These are phyloP conservation scores for Stenoptilia bipunctidactyla DNA, from an alignment of 2,888 invertebrate genomes.

Conservation along the genomic window DNA sequence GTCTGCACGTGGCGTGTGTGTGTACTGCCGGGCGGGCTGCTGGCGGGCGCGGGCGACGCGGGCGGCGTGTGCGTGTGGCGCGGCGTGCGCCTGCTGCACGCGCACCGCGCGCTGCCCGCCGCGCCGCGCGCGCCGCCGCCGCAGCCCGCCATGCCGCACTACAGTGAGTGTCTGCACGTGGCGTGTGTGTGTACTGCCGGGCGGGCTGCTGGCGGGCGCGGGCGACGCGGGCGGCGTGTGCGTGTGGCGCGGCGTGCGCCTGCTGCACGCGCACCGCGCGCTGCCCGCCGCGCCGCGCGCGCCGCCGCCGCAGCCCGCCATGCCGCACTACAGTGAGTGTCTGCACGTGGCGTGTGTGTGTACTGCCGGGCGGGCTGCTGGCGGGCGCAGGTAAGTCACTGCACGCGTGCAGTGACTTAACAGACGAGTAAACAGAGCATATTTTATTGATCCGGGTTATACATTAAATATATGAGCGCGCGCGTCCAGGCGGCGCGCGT, in stretches of 20 bases:
- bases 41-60: constrained; percentile 29
- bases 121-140: constrained; percentile 47
- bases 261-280: constrained; percentile 86
- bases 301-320: constrained; percentile 55
- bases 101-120: constrained; percentile 86
- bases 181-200: constrained; percentile 8
- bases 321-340: constrained; percentile 51
- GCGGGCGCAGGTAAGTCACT: constrained; percentile 29
- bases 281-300: constrained; percentile 64
- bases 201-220: constrained; percentile 14
- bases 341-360: constrained; percentile 5
- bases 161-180: constrained; percentile 33
- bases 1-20: constrained; percentile 5
- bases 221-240: constrained; percentile 27
- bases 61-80: constrained; percentile 4
- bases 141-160: constrained; percentile 53
- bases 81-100: constrained; percentile 60
- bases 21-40: constrained; percentile 9
- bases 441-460: no score
- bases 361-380: constrained; percentile 9
- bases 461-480: no score
- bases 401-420: constrained; percentile 3
- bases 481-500: no score
- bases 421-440: no score
- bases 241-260: constrained; percentile 18